Base-by-base conservation (phyloP, 2,797 vertebrate genomes). In the Hozukius guyotensis region DNA sequence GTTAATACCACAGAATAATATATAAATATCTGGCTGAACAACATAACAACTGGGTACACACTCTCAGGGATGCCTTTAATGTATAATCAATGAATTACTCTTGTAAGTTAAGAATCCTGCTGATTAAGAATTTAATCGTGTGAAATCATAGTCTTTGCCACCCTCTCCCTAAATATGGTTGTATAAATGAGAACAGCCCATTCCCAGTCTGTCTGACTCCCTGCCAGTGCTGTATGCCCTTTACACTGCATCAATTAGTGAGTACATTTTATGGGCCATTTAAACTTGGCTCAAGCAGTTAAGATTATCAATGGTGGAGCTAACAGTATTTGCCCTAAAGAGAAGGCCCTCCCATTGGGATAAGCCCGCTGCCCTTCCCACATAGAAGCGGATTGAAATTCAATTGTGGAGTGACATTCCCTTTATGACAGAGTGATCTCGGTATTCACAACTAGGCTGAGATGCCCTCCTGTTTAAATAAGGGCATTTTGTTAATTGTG, bases 231-330 rank as follows among this genome's bases (percentile, higher is more conserved):
- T 82, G 46, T 46, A 57, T 92, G 84, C 82, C 91, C 89, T 93
- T 92, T 92, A 91, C 90, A 92, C 87, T 83, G 85, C 81, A 91
- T 93, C 90, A 94, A 93, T 95, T 95, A 94, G 90, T 79, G 63
- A 86, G 71, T 89, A 93, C 87, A 92, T 93, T 94, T 93, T 90
- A 94, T 89, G 89, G 90, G 42, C 90, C 87, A 93, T 93, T 94
- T 92, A 91, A 92, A 92, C 86, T 93, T 92, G 90, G 92, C 90
- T 93, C 74, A 42, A 85, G 80, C 87, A 66, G 80, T 90, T 92
- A 81, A 88, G 84, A 90, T 89, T 86, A 92, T 91, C 86, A 89
- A 24, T 86, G 81, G 75, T 61, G 81, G 75, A 75, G 89, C 84
- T 83, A 82, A 92, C 84, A 70, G 73, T 83, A 72, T 92, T 87